Evolutionary conservation across 1,140 invertebrate species (phyloP), one percentile per base, ranked within the genome.

Genomic region (Chlorops oryzae): DNA sequence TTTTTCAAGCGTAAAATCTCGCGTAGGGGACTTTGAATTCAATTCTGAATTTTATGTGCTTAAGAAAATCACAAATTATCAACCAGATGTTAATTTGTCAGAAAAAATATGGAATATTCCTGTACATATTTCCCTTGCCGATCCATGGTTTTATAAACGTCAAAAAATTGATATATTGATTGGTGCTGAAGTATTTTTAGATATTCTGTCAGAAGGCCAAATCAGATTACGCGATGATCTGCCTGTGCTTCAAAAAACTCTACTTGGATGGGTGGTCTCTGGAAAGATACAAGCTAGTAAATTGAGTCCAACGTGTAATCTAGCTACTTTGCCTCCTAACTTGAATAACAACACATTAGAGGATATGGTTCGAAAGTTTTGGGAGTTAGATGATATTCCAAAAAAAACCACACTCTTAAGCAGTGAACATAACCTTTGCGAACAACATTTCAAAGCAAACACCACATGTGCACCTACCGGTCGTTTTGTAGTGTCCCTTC

Each of bases 381-480:
- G 66, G 65, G 51, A 61, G 28, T 5, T 65, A 7, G 67, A 72
- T 48, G 57, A 63, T 18, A 42, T 59, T 20, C n/a, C n/a, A n/a
- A n/a, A n/a, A n/a, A n/a, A n/a, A n/a, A n/a, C n/a, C n/a, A n/a
- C n/a, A n/a, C n/a, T n/a, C n/a, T n/a, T n/a, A n/a, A n/a, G n/a
- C n/a, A n/a, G n/a, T n/a, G 25, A 44, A 55, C 54, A 60, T 51
- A 32, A 44, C 15, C 23, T 47, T n/a, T 63, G 61, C 34, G 41
- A 52, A 27, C n/a, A 41, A 13, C 38, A 49, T 39, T 48, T 48
- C 22, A 9, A 40, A 13, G 12, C 40, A 17, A 51, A 13, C n/a
- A 23, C 44, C 23, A 34, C 18, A 28, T 27, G 47, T 17, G 28
- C 41, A 38, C 13, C 40, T n/a, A 21, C 43, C 38, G 51, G 52